These are phyloP conservation scores for Sympetrum striolatum DNA, from an alignment of 2,888 invertebrate genomes.

Conservation along the genomic window DNA sequence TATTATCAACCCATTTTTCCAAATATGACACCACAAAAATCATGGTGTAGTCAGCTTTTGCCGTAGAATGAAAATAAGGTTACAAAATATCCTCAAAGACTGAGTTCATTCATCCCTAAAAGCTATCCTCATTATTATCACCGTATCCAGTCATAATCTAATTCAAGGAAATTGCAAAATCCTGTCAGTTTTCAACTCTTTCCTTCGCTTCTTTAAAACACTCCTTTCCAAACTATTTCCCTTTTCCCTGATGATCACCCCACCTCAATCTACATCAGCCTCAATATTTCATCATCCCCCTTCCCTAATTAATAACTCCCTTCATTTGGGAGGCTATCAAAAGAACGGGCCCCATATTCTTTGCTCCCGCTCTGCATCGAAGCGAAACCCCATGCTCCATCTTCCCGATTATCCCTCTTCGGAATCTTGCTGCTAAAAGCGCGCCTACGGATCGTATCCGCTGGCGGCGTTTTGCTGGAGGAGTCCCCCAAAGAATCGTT, in stretches of 20 bases:
- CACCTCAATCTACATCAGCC: background rate
- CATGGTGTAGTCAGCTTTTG: too few relatives aligned
- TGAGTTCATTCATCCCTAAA: background rate
- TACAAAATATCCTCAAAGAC: background rate
- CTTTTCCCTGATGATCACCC: background rate
- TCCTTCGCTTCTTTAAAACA: background rate
- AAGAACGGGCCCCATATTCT: slow-evolving; percentile 4
- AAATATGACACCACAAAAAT: too few relatives aligned
- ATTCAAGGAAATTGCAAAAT: background rate
- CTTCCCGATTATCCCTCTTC: background rate
- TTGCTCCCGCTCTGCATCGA: background rate
- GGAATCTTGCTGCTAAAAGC: background rate
- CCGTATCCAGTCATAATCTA: background rate
- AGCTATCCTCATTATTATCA: slow-evolving; percentile 4
- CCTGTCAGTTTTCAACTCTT: background rate
- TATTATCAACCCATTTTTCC: too few relatives aligned
- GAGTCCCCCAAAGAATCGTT: background rate
- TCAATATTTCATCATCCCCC: slow-evolving; percentile 20
- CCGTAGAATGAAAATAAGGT: too few relatives aligned
- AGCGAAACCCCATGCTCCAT: background rate
- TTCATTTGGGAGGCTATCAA: slow-evolving; percentile 16
- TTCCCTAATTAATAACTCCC: slow-evolving; percentile 24
- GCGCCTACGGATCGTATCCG: background rate
- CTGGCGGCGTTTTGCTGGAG: background rate
- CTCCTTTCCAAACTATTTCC: background rate